Base-by-base conservation (phyloP, 2,797 vertebrate genomes). In the Avahi laniger region DNA sequence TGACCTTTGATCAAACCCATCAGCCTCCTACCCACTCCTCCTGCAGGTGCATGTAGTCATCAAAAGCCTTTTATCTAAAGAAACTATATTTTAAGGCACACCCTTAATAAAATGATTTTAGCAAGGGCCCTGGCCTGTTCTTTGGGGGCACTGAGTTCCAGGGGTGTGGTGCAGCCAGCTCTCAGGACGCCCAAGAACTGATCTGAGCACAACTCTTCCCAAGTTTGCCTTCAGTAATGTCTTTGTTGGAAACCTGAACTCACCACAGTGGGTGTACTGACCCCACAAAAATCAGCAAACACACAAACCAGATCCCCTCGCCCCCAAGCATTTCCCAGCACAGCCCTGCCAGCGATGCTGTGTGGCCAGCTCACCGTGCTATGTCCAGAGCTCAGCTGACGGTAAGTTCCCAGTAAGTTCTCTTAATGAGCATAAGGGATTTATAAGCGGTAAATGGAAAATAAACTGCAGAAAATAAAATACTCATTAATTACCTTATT, bases 1-100 rank as follows among this genome's bases (percentile, higher is more conserved):
- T 24, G 0, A 4, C 8, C 48, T 24, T 13, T 7, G 5, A 33
- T 43, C 20, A 41, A 17, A 24, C 50, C 18, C 11, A 0, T 72
- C n/a, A 33, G 18, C 20, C 67, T n/a, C 26, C n/a, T 38, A 63
- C 24, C 7, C 9, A 30, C 18, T 24, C 26, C 7, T 41, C 26
- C 22, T 12, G 7, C 9, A 5, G 4, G 26, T 30, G 6, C 57
- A 35, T 8, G 33, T 2, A 1, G 48, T 46, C 59, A 57, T 83
- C 22, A 46, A 61, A 61, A 73, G 54, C 17, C 67, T 82, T 88
- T 82, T 7, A 48, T 54, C 54, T 65, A 22, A 17, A 81, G 30
- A 82, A 30, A 30, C 69, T 48, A 24, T 33, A 15, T 30, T 22
- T 33, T 35, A 6, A 57, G 48, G 9, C 26, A 38, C 24, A 57